Evolutionary conservation across 2,113 vertebrate species (phyloP), one percentile per base, ranked within the genome.

Genomic region (Camelus dromedarius): DNA sequence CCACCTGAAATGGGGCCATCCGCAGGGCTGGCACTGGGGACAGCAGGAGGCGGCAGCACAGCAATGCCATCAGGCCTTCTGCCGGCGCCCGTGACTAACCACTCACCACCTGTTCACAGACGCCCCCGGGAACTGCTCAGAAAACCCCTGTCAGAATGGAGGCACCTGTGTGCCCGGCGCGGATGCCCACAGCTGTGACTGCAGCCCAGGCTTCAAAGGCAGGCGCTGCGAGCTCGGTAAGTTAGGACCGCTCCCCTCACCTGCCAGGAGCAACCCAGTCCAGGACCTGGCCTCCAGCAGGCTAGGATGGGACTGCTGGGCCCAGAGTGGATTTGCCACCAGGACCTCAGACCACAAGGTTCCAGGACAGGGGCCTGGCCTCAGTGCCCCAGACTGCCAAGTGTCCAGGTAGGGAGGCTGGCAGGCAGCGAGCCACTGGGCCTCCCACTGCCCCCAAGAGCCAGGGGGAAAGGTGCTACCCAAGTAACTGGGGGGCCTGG

Each of bases 211-310:
- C 1, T 99, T 99, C 98, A 99, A 99, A 98, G 99, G 99, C 97
- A 98, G 98, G 69, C 98, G 98, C 98, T 99, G 99, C 69, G 99
- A 99, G 98, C 98, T 99, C n/a, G 98, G 99, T 99, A 97, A 99
- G 99, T 99, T 67, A n/a, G 3, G 0, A 0, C 46, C 1, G 0
- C 58, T 64, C 58, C 72, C 72, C 38, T 64, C 4, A 15, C 77
- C n/a, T 28, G 8, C 22, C 22, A 50, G 75, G 28, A 69, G 50
- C 30, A 52, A 35, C 22, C 4, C 2, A 19, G 20, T 18, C 11
- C 8, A 6, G 67, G n/a, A 14, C 22, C 50, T 48, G 30, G 58
- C 30, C 73, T 90, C 6, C 26, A 9, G 19, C 26, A 38, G 38
- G 32, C 73, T 38, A 6, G 10, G 32, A 11, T 20, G 26, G 30